Percentiles rank a stretch among this genome's conserved stretches.
Conservation (phyloP, 2,888 invertebrate genomes). For the Nemotelus nigrinus region DNA sequence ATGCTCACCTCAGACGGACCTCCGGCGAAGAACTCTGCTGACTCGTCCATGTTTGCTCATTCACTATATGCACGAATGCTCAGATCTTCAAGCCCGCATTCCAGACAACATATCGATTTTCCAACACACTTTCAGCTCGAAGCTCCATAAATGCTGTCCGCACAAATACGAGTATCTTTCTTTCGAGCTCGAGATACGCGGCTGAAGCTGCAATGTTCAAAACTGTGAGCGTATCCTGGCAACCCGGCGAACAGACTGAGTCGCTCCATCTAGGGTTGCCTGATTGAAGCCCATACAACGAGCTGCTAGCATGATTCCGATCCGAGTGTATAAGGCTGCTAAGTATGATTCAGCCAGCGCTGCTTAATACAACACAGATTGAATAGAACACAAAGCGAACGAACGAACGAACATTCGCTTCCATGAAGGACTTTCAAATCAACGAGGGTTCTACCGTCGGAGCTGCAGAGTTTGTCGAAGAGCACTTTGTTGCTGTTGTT, state of each 20-base stretch:
- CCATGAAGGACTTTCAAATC: not conserved
- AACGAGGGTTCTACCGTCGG: slow-evolving; percentile 24
- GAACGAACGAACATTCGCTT: not conserved
- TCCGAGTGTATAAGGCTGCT: not conserved
- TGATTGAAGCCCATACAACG: slow-evolving; percentile 11
- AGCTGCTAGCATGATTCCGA: not conserved
- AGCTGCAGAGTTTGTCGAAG: not conserved
- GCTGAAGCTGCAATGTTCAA: not conserved
- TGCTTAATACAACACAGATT: not conserved
- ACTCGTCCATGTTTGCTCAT: slow-evolving; percentile 8
- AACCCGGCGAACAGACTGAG: slow-evolving; percentile 1
- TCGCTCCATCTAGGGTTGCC: slow-evolving; percentile 7
- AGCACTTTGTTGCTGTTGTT: slow-evolving; percentile 4
- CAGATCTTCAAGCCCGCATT: not conserved
- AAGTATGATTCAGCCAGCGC: not conserved
- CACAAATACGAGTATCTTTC: not conserved
- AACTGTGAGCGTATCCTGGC: slow-evolving; percentile 15
- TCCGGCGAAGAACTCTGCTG: not conserved
- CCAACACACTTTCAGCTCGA: not conserved
- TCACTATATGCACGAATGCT: not conserved
- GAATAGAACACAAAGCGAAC: not conserved
- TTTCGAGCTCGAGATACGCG: not conserved
- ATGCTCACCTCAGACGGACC: not conserved
- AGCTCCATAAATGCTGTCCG: not conserved
- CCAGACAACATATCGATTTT: not conserved